Evolutionary conservation across 2,113 vertebrate genomes (phyloP).

Genomic region (Chionis minor): DNA sequence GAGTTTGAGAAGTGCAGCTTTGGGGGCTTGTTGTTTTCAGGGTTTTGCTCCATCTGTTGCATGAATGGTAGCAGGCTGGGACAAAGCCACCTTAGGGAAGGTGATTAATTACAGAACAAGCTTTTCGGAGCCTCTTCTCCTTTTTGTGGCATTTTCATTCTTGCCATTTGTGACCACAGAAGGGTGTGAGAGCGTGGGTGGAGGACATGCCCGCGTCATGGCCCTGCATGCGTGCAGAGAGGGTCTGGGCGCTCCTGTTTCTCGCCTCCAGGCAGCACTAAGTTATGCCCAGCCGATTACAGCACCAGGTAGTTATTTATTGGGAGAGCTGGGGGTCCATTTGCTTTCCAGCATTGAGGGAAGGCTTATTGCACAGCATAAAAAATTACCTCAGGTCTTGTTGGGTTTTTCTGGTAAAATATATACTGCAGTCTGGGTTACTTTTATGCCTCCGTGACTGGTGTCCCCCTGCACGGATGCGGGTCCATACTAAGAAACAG

Average conservation of each 20-base stretch:
- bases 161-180: background rate
- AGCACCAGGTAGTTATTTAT: background rate
- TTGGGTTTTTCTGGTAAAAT: constrained; percentile 11
- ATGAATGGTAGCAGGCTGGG: background rate
- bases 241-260: background rate
- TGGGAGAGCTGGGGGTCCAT: background rate
- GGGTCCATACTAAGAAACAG: background rate
- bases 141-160: background rate
- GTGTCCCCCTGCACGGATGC: background rate
- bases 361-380: background rate
- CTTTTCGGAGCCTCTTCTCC: background rate
- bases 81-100: background rate
- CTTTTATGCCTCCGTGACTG: background rate
- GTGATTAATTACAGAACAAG: background rate
- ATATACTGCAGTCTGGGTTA: background rate
- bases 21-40: background rate
- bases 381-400: background rate
- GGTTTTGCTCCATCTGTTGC: background rate
- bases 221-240: background rate
- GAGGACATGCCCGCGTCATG: background rate
- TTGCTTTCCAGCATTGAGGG: background rate
- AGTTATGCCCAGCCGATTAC: background rate
- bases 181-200: background rate
- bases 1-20: background rate
- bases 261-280: background rate